These are phyloP conservation scores for Invenusta paracnida DNA, from an alignment of 2,888 invertebrate genomes.

Conservation along the genomic window DNA sequence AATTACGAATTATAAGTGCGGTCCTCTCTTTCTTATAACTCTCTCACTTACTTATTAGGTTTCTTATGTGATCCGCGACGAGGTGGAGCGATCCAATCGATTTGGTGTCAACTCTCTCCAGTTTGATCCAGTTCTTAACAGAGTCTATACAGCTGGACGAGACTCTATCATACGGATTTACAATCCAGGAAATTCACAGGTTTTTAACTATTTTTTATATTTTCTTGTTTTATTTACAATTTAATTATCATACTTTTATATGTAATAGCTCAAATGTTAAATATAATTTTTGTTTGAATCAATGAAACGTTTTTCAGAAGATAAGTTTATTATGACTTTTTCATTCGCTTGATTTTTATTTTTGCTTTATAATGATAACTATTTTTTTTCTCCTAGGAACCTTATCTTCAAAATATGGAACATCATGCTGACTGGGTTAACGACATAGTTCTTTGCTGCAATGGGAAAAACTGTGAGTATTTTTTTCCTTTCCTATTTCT, in stretches of 20 bases:
- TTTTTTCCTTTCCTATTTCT: too few species aligned
- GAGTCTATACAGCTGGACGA: conserved; percentile 88
- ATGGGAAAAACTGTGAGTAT: conserved; percentile 79
- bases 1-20: not conserved
- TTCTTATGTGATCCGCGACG: conserved; percentile 93
- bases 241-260: too few species aligned
- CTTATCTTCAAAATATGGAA: conserved; percentile 91
- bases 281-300: too few species aligned
- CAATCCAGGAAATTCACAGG: conserved; percentile 66
- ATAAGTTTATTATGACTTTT: too few species aligned
- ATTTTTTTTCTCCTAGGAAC: conserved; percentile 64
- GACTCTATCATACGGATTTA: conserved; percentile 85
- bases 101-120: conserved; percentile 93
- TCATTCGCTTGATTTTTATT: not conserved
- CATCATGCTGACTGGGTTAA: conserved; percentile 99
- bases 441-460: conserved; percentile 93
- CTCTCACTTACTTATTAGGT: conserved; percentile 60
- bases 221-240: too few species aligned
- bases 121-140: conserved; percentile 77
- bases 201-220: not conserved
- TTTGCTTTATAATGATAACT: not conserved
- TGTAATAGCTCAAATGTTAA: too few species aligned
- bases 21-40: too few species aligned
- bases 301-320: too few species aligned
- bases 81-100: conserved; percentile 84